phyloP scores from a whole-genome alignment of 2,113 vertebrate species.

The Corythornis vintsioides region DNA sequence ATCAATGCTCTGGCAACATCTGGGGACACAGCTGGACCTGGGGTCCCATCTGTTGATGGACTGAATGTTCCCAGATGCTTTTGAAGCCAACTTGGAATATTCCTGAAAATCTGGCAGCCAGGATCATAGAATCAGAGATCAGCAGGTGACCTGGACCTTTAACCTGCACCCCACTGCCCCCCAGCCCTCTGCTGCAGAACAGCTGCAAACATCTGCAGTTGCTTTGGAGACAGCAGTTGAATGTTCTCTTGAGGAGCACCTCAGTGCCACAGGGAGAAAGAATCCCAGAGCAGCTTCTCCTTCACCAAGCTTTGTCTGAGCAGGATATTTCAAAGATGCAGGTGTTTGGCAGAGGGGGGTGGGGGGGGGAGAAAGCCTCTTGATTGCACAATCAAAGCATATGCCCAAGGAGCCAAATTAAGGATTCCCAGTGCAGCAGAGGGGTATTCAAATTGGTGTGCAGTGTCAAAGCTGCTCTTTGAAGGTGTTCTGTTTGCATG shows the following conservation, averaged over 20 bases:
- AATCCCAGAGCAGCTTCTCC: background rate
- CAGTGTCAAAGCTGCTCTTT: background rate
- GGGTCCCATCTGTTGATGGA: background rate
- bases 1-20: rapidly evolving
- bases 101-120: background rate
- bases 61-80: background rate
- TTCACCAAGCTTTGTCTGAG: background rate
- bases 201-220: background rate
- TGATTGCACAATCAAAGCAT: background rate
- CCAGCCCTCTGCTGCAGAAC: background rate
- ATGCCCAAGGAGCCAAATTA: background rate
- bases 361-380: background rate
- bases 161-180: background rate
- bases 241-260: background rate
- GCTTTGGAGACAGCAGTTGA: background rate
- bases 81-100: background rate
- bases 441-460: background rate
- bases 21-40: background rate
- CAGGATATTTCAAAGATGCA: background rate
- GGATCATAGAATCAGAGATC: background rate
- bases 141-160: background rate
- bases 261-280: background rate
- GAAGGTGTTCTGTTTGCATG: background rate
- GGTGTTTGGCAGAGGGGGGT: background rate
- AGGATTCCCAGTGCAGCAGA: background rate